Evolutionary conservation across 2,888 invertebrate species (phyloP), one percentile per base, ranked within the genome.

Genomic region (Syrphus vitripennis): DNA sequence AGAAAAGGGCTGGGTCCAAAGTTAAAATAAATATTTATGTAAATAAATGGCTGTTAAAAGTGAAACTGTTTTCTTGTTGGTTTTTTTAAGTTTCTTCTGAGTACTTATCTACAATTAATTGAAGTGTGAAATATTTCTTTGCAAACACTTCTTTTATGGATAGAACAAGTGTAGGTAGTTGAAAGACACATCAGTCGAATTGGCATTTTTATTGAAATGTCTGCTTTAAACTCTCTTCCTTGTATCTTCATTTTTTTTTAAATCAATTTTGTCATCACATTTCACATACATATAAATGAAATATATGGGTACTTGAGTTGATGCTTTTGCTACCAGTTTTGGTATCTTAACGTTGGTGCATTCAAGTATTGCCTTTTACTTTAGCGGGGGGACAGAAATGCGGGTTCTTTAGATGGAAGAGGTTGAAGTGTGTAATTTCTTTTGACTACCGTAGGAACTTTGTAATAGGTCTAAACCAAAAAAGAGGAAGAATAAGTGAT

Each of bases 61-160:
- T 70, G 37, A 70, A 70, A 40, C 16, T 31, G 4, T 50, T 9
- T 50, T 31, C 1, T 14, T 19, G 16, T 42, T 63, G 10, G 0
- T 63, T 16, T 19, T 24, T 16, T 10, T 29, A 4, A 16, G 16
- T 31, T 48, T 50, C 59, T 55, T 67, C 21, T 10, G 29, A 45
- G 16, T 29, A 42, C 10, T 26, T 63, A 26, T 9, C 31, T 53
- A 75, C 80, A 84, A 81, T 84, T 72, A 84, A 57, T 29, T 40
- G 31, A 76, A 76, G 84, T 84, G 84, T 81, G 80, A 84, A 84
- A 84, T 81, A 81, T 84, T 84, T 81, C 71, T 67, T 63, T 83
- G 24, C 57, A 53, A 71, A 70, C 83, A 80, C 75, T 79, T 75
- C 69, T 79, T 83, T 83, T 83, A 83, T 70, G 83, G 83, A 12